Base-by-base conservation (phyloP, 2,113 vertebrate genomes). In the Clarias batrachus region DNA sequence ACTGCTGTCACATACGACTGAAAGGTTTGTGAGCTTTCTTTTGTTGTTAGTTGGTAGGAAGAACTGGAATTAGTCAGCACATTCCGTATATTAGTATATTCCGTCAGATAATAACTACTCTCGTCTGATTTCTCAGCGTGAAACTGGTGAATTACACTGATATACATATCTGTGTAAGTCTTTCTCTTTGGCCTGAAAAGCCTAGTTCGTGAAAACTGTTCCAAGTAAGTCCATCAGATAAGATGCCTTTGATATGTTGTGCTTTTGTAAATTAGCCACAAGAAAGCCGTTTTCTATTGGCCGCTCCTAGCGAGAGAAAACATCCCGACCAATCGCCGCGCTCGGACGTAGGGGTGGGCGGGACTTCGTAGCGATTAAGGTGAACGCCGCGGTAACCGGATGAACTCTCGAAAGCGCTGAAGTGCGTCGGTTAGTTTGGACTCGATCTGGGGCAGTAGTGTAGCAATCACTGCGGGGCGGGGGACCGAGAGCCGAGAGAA, bases 331-430 rank as follows among this genome's bases (percentile, higher is more conserved):
- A 81, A 86, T 81, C 66, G 16, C 12, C 33, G 85, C 56, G 30
- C 33, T 56, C 25, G 16, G 4, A 9, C 14, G 27, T 77, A 48
- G 4, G 3, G 12, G 11, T 52, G 83, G 87, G 87, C 77, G 87
- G 83, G 48, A 0, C 78, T 70, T 52, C 7, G 23, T 27, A 37
- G 54, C 78, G 33, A 78, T 37, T 59, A 71, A 76, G 87, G 87
- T 88, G 74, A 81, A 27, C 65, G 13, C 52, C 4, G 77, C 14
- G 37, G 57, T 76, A 81, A 88, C 17, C 77, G 57, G 56, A 84
- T 56, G 37, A 84, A 25, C 41, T 37, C 6, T 19, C 25, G 54
- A 71, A 52, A 56, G 74, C 37, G n/a, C 13, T 8, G 19, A 27
- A 74, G 9, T 66, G 66, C n/a, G 57, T 21, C 4, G 27, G 21